Percentiles rank a stretch among this genome's conserved stretches.
These are phyloP conservation scores for Lysiphlebus fabarum DNA, from an alignment of 1,140 invertebrate genomes.

Conservation along the genomic window DNA sequence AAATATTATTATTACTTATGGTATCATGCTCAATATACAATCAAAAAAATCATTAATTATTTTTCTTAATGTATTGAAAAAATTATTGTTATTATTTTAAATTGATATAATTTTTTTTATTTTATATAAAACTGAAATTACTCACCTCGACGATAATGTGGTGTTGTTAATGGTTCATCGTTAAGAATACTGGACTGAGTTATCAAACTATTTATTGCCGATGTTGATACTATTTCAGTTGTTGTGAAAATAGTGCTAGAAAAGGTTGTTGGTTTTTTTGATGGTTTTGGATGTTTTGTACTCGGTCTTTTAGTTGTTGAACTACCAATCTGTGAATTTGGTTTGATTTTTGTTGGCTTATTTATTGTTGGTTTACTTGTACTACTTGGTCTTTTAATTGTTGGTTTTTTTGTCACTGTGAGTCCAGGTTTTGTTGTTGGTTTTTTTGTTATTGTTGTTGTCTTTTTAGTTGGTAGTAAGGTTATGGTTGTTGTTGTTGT, in stretches of 20 bases:
- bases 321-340: slow-evolving; percentile 29
- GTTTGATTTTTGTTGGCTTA: slow-evolving; percentile 32
- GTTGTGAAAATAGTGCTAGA: slow-evolving; percentile 24
- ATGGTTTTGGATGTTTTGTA: slow-evolving; percentile 42
- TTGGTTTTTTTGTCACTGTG: slow-evolving; percentile 32
- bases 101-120: no score
- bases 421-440: slow-evolving; percentile 18
- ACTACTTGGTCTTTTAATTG: slow-evolving; percentile 49
- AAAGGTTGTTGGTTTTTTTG: slow-evolving; percentile 39
- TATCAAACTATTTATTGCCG: background rate
- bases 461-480: slow-evolving; percentile 54
- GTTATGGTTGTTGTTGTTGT: slow-evolving; percentile 22
- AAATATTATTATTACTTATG: background rate
- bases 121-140: background rate
- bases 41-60: background rate
- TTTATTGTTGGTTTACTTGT: slow-evolving; percentile 36
- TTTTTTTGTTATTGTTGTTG: slow-evolving; percentile 33
- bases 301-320: slow-evolving; percentile 22
- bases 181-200: slow-evolving; percentile 27
- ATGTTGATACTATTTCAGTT: background rate
- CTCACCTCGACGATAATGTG: slow-evolving; percentile 41
- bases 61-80: background rate
- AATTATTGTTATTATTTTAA: background rate
- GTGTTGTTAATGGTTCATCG: slow-evolving; percentile 21
- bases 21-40: background rate